Conservation (phyloP, 2,888 invertebrate species). For the Aethes cnicana region DNA sequence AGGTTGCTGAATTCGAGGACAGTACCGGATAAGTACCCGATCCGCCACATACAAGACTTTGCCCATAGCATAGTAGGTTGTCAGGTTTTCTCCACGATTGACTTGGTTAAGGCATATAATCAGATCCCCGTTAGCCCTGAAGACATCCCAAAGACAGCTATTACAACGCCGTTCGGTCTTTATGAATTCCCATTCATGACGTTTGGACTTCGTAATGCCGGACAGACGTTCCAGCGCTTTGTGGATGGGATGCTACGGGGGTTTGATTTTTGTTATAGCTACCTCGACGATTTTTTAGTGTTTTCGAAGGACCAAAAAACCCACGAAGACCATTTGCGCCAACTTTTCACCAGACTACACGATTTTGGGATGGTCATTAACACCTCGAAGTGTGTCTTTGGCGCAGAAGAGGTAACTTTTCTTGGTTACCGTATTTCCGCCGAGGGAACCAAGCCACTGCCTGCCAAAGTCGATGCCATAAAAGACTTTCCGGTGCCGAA, state of each 20-base stretch:
- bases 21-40: no score
- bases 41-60: neutral
- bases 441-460: neutral
- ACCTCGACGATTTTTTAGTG: conserved; percentile 45
- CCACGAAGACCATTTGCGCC: neutral
- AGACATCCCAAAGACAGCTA: neutral
- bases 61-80: neutral
- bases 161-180: neutral
- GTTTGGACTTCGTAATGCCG: no score
- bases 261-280: conserved; percentile 33
- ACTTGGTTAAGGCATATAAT: neutral
- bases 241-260: conserved; percentile 37
- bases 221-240: no score
- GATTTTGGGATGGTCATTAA: conserved; percentile 5
- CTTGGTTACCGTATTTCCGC: neutral
- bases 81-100: neutral
- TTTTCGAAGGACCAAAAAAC: conserved; percentile 30
- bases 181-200: no score
- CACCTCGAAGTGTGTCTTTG: conserved; percentile 1
- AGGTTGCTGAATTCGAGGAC: no score
- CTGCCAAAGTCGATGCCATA: conserved; percentile 1
- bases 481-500: conserved; percentile 18
- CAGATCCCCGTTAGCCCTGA: neutral
- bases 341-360: neutral
- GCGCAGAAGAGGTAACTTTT: neutral